Evolutionary conservation across 2,888 invertebrate species (phyloP).

Genomic region (Enchytraeus crypticus): DNA sequence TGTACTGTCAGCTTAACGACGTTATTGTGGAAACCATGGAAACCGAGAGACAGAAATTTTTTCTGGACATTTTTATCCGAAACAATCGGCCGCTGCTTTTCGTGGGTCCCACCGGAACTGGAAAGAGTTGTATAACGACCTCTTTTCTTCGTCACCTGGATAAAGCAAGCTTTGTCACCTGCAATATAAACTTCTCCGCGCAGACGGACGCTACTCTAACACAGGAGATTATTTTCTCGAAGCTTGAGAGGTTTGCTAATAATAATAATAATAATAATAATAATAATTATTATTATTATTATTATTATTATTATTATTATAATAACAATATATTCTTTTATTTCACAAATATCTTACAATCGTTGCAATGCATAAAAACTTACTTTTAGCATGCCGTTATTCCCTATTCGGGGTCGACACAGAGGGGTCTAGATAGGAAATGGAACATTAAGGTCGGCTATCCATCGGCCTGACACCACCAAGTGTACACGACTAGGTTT

Average conservation of each 20-base stretch:
- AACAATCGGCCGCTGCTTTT: conserved; percentile 38
- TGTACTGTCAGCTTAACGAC: conserved; percentile 37
- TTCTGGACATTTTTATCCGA: conserved; percentile 37
- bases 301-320: not conserved
- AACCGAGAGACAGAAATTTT: conserved; percentile 43
- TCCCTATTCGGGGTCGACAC: no score
- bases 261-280: not conserved
- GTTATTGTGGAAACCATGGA: conserved; percentile 45
- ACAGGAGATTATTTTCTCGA: conserved; percentile 47
- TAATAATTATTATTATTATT: not conserved
- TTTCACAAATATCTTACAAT: no score
- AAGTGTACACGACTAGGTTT: no score
- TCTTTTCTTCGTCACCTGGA: conserved; percentile 39
- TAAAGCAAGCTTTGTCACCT: conserved; percentile 42
- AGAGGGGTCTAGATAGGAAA: no score
- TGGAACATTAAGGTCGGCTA: no score
- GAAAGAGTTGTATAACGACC: conserved; percentile 47
- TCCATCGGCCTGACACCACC: no score
- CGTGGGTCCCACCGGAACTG: conserved; percentile 47
- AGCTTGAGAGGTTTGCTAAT: conserved; percentile 40
- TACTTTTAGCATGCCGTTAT: no score
- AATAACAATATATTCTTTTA: not conserved
- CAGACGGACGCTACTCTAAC: conserved; percentile 47
- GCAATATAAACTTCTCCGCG: conserved; percentile 47
- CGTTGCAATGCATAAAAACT: no score